Evolutionary conservation across 2,888 invertebrate genomes (phyloP).

Genomic region (Philhelius pedissequus): DNA sequence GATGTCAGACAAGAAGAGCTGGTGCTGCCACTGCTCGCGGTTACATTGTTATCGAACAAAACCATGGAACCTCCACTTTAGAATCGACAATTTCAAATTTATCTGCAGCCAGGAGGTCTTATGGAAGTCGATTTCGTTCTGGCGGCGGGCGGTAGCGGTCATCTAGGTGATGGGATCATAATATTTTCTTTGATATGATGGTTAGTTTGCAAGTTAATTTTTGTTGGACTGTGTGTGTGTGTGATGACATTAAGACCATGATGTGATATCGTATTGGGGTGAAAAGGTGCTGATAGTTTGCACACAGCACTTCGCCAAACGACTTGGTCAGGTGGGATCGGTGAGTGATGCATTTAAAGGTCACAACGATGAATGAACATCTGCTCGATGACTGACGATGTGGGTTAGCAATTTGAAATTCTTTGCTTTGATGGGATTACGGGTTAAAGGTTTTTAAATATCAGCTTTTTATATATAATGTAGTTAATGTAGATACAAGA

Average conservation of each 20-base stretch:
- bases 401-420: conserved; percentile 10
- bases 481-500: not conserved
- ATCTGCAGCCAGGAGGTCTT: not conserved
- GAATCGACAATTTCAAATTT: not conserved
- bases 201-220: conserved; percentile 35
- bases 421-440: not conserved
- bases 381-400: not conserved
- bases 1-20: conserved; percentile 23
- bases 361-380: conserved; percentile 26
- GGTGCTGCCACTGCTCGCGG: conserved; percentile 14
- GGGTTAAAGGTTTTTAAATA: conserved; percentile 15
- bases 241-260: conserved; percentile 57
- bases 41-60: conserved; percentile 6
- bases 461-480: not conserved
- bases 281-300: conserved; percentile 65
- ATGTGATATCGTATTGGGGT: conserved; percentile 61
- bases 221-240: not conserved
- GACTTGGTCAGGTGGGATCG: conserved; percentile 32
- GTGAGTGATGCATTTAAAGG: conserved; percentile 33
- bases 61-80: not conserved
- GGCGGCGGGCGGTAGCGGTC: too few relatives aligned
- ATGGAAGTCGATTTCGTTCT: not conserved
- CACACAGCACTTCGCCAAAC: not conserved
- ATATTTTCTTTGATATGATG: conserved; percentile 42
- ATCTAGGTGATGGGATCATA: conserved; percentile 45